phyloP scores from a whole-genome alignment of 2,888 invertebrate genomes.

The Leptopilina syphax region DNA sequence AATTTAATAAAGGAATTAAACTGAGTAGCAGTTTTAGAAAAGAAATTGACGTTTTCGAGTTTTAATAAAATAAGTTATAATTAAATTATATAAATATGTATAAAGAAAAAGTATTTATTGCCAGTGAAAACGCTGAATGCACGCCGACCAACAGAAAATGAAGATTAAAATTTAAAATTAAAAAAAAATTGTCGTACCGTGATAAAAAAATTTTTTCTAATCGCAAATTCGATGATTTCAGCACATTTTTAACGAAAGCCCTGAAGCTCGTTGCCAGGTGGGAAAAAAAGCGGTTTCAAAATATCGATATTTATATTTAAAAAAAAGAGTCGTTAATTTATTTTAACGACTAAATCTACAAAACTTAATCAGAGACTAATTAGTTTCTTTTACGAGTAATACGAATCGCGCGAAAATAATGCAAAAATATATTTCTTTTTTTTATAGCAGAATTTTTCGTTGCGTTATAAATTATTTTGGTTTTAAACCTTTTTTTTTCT shows the following conservation, averaged over 20 bases:
- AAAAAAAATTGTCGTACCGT: slow-evolving; percentile 32
- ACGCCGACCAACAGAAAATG: slow-evolving; percentile 55
- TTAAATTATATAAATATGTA: slow-evolving; percentile 39
- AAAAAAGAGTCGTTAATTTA: slow-evolving; percentile 17
- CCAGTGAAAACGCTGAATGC: slow-evolving; percentile 67
- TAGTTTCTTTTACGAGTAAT: slow-evolving; percentile 44
- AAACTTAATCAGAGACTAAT: slow-evolving; percentile 47
- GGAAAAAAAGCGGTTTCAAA: slow-evolving; percentile 49
- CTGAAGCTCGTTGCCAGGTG: slow-evolving; percentile 58
- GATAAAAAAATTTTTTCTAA: slow-evolving; percentile 24
- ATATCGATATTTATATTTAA: too few species aligned
- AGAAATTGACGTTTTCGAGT: slow-evolving; percentile 63
- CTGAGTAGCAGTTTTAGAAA: slow-evolving; percentile 8
- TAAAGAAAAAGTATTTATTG: slow-evolving; percentile 68
- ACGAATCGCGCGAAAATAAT: slow-evolving; percentile 37
- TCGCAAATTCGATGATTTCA: slow-evolving; percentile 49
- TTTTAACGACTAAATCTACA: slow-evolving; percentile 30
- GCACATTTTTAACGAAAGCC: slow-evolving; percentile 57
- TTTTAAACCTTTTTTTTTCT: slow-evolving; percentile 70
- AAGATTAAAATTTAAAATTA: not conserved
- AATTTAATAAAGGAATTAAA: slow-evolving; percentile 39
- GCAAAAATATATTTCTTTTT: slow-evolving; percentile 18
- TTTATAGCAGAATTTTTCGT: slow-evolving; percentile 64
- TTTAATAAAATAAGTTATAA: slow-evolving; percentile 64
- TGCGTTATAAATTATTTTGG: slow-evolving; percentile 70